Evolutionary conservation across 2,888 invertebrate genomes (phyloP), one percentile per base, ranked within the genome.

Genomic region (Sepioteuthis lessoniana): DNA sequence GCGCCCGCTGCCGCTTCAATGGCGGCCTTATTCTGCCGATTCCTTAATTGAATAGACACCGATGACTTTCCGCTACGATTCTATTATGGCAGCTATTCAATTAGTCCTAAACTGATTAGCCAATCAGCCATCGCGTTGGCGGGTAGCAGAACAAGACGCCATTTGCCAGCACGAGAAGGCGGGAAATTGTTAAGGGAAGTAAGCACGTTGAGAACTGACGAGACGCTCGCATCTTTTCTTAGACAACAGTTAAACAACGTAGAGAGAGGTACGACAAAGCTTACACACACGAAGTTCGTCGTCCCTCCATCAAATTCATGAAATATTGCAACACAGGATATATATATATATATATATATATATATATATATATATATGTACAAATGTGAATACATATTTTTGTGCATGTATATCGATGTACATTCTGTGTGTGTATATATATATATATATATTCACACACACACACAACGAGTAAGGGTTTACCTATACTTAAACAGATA

Each of bases 21-120:
- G 76, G 76, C 76, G 76, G 35, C 76, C 76, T 35, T 76, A n/a
- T 76, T 76, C 76, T 76, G 76, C 35, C 76, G 76, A n/a, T 76
- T 76, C 76, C 35, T 76, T 76, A 76, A 76, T 76, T 76, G n/a
- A 76, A 76, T 76, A 76, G 76, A 76, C 76, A 76, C 76, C 76
- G 76, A 76, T 35, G 76, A 76, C 76, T 76, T 76, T 76, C 10
- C 76, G 76, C n/a, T 76, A 76, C 76, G 76, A 76, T 76, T 76
- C 76, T 76, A 76, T 76, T 76, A 76, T 35, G 76, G 76, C 76
- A 76, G n/a, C 76, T n/a, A 76, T 76, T 76, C 76, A 76, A 76
- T 76, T 76, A 76, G 76, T 76, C n/a, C 76, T 76, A 76, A 76
- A 76, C 76, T 76, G 76, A 76, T 76, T 76, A 76, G 76, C 76